Evolutionary conservation across 92 coral and sea anemone species (phyloP), one percentile per base, ranked within the genome.

Genomic region (Siderastrea radians): DNA sequence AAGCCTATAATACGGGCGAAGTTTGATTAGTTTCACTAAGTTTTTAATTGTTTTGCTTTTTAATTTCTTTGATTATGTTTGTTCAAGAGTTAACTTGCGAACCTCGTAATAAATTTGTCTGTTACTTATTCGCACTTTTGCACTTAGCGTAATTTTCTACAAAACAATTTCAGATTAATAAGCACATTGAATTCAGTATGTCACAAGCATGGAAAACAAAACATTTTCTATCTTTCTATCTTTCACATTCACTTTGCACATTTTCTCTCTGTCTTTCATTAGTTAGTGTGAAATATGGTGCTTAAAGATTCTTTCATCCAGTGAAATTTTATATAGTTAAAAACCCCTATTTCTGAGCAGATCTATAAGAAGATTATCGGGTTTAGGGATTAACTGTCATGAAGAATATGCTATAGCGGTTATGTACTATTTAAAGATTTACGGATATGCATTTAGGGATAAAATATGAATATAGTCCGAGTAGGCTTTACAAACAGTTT

Each of bases 401-500:
- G 66, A 61, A 38, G 43, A 45, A 26, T 45, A 6, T 49, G 14
- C 19, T 44, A 49, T 14, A 0, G 77, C n/a, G n/a, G n/a, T 61
- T 14, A 72, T 72, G 8, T 13, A 72, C 49, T 49, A 50, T 38
- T 67, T 38, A 38, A 19, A 67, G 72, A 8, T 43, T 67, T 19
- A 67, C 43, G 8, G 72, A 43, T 17, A 5, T 7, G 77, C 1
- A 17, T 52, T 38, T 1, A 0, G 2, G 14, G 60, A 51, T 7
- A n/a, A 52, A 47, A 10, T 7, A 38, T 46, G n/a, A 26, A 4
- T 43, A 43, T 12, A 69, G 13, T 10, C 44, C 12, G 7, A 46
- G 68, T 17, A 70, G 73, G 26, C 73, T 80, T 49, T 19, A 26
- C 51, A 80, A 67, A 80, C 84, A 80, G 66, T 2, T 57, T 67